These are phyloP conservation scores for Vimba vimba DNA, from an alignment of 2,113 vertebrate species.

Conservation along the genomic window DNA sequence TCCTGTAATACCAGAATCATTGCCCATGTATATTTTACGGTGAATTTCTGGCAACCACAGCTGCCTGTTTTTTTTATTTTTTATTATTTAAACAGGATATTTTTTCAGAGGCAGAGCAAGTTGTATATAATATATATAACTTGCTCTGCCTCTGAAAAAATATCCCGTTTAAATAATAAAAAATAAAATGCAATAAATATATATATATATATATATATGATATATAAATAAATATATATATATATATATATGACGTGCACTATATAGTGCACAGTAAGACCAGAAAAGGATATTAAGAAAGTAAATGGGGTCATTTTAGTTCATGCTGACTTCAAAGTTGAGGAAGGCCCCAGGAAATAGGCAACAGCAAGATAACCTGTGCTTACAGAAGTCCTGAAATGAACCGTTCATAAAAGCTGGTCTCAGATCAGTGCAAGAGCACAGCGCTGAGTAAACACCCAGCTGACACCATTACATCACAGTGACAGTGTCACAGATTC, in stretches of 20 bases:
- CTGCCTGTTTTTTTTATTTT: too few species aligned
- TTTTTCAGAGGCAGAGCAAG: too few species aligned
- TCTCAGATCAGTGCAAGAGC: constrained; percentile 34
- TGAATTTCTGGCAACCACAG: neutral
- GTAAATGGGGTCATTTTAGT: neutral
- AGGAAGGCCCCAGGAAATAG: neutral
- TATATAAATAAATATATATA: too few species aligned
- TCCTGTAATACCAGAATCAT: neutral
- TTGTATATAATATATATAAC: too few species aligned
- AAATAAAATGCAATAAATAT: too few species aligned
- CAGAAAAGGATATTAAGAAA: neutral
- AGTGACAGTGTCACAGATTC: constrained; percentile 36
- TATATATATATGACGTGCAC: neutral
- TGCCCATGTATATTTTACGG: neutral
- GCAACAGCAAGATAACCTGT: constrained; percentile 11
- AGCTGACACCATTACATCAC: constrained; percentile 35
- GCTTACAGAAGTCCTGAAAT: constrained; percentile 7
- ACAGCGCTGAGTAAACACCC: constrained; percentile 27
- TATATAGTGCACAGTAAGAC: neutral
- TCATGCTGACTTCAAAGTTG: neutral
- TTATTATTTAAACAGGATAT: too few species aligned
- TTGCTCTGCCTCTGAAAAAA: too few species aligned
- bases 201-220: too few species aligned
- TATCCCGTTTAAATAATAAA: too few species aligned
- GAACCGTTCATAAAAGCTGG: neutral